Percentiles rank a stretch among this genome's conserved stretches.
phyloP scores from a whole-genome alignment of 2,888 invertebrate genomes.

The Proisotoma minuta region DNA sequence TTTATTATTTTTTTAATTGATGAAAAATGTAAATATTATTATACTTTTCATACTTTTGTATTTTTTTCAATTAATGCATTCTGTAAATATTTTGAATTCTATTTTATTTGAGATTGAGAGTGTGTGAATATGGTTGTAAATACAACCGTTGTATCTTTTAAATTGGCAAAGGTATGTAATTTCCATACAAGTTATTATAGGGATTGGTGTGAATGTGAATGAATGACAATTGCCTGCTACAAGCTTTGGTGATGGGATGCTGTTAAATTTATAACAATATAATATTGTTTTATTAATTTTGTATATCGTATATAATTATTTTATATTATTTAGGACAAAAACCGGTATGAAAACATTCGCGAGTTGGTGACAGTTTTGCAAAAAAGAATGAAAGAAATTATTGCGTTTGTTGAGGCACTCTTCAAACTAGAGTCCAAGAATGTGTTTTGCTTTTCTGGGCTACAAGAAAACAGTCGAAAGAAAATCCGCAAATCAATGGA shows the following conservation, averaged over 20 bases:
- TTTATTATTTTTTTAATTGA: too few relatives aligned
- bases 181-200: too few relatives aligned
- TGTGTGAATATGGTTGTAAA: too few relatives aligned
- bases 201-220: too few relatives aligned
- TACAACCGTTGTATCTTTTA: too few relatives aligned
- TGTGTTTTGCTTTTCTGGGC: constrained; percentile 24
- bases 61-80: too few relatives aligned
- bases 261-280: not conserved
- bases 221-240: too few relatives aligned
- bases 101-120: too few relatives aligned
- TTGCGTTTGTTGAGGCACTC: constrained; percentile 27
- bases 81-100: too few relatives aligned
- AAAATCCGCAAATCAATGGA: constrained; percentile 27
- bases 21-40: too few relatives aligned
- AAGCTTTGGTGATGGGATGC: not conserved
- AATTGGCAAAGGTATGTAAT: too few relatives aligned
- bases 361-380: constrained; percentile 26
- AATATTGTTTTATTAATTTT: not conserved
- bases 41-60: too few relatives aligned
- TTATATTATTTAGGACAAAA: constrained; percentile 8
- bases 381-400: constrained; percentile 22
- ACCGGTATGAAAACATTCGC: constrained; percentile 20
- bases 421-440: constrained; percentile 28
- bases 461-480: constrained; percentile 27
- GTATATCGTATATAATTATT: not conserved